Evolutionary conservation across 2,888 invertebrate species (phyloP), one percentile per base, ranked within the genome.

Genomic region (Cheilosia variabilis): DNA sequence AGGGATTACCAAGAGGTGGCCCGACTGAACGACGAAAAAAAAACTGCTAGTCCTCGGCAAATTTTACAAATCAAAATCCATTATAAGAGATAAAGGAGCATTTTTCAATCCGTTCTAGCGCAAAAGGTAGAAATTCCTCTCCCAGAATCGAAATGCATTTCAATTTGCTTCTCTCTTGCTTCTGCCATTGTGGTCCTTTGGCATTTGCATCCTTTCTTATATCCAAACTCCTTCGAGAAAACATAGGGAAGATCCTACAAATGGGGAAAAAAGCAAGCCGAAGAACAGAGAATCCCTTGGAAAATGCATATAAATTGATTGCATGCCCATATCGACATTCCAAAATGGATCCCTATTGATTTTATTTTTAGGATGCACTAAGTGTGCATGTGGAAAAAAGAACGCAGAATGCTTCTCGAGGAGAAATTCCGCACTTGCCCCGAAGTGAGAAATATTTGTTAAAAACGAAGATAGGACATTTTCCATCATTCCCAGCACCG

Each of bases 61-160:
- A 86, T 86, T 86, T 86, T 86, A 81, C 86, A 81, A 86, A 86
- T 86, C 86, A 81, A 86, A 81, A 86, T 86, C 81, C 76, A 86
- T 86, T 86, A 81, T 68, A 58, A 37, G 62, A 76, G 72, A 81
- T 81, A 86, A 86, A 81, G 53, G 81, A 77, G 72, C 81, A 86
- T 86, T 86, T 86, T 86, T 77, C 81, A 68, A 81, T 71, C 76
- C 72, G 10, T 63, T 77, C 62, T 72, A 72, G 68, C 68, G 72
- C 47, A 63, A 62, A 76, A 72, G 63, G 65, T 80, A 75, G 47
- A 65, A 58, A 75, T 78, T 63, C 53, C n/a, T 62, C 17, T 50
- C 13, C 24, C 13, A 15, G 55, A 71, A 62, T 41, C 47, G 69
- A 79, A 79, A 79, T 79, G 79, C 72, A 79, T 72, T 79, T 79